These are phyloP conservation scores for Hypocryptadius cinnamomeus DNA, from an alignment of 2,113 vertebrate genomes.

Conservation along the genomic window DNA sequence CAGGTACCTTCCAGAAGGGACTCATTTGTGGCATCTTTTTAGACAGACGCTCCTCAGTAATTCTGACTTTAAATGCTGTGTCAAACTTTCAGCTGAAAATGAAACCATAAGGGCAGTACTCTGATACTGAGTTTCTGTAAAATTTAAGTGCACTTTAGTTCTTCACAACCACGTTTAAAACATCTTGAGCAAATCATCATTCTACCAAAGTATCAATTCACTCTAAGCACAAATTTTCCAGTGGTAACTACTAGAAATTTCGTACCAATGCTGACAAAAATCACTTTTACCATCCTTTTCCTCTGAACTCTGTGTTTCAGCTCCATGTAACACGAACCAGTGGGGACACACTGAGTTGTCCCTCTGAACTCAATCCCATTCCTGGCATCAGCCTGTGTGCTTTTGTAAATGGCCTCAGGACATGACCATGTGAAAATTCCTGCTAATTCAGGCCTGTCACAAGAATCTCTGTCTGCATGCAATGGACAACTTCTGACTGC, in stretches of 20 bases:
- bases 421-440: accelerated
- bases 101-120: background rate
- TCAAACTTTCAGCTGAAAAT: background rate
- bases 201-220: background rate
- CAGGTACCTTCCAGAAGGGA: background rate
- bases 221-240: background rate
- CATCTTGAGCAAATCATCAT: background rate
- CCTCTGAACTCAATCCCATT: background rate
- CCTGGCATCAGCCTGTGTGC: background rate
- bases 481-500: background rate
- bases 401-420: background rate
- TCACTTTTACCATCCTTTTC: background rate
- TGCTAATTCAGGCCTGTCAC: background rate
- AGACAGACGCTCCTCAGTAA: background rate
- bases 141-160: background rate
- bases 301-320: background rate
- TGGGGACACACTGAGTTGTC: background rate
- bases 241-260: background rate
- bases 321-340: accelerated
- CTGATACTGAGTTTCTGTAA: background rate
- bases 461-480: background rate
- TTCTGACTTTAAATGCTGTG: background rate
- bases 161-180: background rate
- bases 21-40: background rate
- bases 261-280: background rate